Evolutionary conservation across 2,113 vertebrate species (phyloP).

Genomic region (Phodopus roborovskii): DNA sequence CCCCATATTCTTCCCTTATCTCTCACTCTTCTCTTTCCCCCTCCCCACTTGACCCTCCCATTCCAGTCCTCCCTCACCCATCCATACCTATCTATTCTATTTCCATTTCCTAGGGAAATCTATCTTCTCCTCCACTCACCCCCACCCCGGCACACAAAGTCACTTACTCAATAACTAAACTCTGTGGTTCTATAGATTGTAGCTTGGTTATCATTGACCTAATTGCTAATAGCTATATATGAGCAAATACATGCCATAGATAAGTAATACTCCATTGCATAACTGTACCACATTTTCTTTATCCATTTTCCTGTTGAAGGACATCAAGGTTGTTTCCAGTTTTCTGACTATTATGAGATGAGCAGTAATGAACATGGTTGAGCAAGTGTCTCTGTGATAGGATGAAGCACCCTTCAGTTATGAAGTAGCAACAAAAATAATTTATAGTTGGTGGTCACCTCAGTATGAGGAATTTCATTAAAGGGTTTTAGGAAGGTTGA

Average conservation of each 20-base stretch:
- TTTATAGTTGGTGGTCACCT: neutral
- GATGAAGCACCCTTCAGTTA: neutral
- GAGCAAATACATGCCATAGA: neutral
- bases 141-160: neutral
- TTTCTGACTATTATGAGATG: neutral
- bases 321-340: neutral
- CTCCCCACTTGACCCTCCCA: neutral
- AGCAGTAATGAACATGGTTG: neutral
- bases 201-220: neutral
- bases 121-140: neutral
- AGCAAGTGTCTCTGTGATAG: neutral
- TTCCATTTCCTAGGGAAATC: neutral
- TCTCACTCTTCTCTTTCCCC: neutral
- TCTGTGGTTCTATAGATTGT: neutral
- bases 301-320: neutral
- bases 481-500: neutral
- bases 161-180: neutral
- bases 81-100: neutral
- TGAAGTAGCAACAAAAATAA: neutral
- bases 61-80: neutral
- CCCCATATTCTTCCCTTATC: neutral
- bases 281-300: neutral
- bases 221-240: neutral
- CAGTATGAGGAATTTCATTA: neutral
- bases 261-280: neutral